Conservation (phyloP, 2,888 invertebrate species). For the Chesias legatella region DNA sequence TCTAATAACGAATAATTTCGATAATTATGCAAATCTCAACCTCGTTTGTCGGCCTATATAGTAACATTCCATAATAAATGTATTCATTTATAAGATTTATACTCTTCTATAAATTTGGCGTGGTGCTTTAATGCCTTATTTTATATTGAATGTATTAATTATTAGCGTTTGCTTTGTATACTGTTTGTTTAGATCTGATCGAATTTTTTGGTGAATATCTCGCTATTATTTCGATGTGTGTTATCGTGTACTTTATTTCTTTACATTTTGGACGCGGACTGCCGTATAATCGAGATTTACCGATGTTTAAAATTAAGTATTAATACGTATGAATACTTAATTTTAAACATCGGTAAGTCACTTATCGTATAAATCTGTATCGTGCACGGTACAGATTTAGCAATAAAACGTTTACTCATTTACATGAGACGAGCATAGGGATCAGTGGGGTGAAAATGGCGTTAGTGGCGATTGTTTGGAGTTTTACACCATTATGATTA, state of each 20-base stretch:
- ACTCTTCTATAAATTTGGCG: constrained; percentile 20
- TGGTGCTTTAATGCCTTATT: constrained; percentile 35
- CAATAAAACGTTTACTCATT: no score
- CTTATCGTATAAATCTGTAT: no score
- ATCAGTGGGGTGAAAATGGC: no score
- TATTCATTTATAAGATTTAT: constrained; percentile 33
- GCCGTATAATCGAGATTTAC: no score
- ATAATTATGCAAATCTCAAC: background rate
- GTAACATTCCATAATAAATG: constrained; percentile 47
- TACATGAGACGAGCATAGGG: no score
- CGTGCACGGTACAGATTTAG: no score
- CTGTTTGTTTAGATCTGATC: constrained; percentile 49
- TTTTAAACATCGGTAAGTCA: no score
- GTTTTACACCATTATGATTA: no score
- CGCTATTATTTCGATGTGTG: constrained; percentile 6
- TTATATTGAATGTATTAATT: constrained; percentile 6
- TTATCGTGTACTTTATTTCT: constrained; percentile 14
- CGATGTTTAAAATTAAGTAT: no score
- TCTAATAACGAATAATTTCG: background rate
- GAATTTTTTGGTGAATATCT: constrained; percentile 10
- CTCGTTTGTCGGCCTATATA: constrained; percentile 28
- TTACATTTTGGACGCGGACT: background rate
- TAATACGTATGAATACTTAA: no score
- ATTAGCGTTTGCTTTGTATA: constrained; percentile 15
- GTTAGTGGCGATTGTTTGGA: no score